A percentile compares a stretch with the other conserved stretches of the same genome.
phyloP scores from a whole-genome alignment of 2,888 invertebrate genomes.

The Metallyticus violacea region DNA sequence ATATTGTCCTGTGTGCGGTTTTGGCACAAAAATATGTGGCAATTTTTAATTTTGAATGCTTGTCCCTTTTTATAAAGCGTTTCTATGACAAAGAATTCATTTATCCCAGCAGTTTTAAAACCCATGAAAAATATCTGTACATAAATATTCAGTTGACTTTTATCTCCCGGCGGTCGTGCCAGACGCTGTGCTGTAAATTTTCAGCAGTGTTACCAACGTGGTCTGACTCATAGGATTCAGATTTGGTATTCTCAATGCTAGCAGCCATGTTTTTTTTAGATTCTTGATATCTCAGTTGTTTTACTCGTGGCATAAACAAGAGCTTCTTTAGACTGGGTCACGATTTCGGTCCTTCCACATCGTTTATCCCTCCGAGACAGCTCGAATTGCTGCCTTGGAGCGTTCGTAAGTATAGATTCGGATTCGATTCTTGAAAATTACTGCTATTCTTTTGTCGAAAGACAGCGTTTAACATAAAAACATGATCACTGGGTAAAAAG shows the following conservation, averaged over 20 bases:
- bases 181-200: not conserved
- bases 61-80: not conserved
- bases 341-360: not conserved
- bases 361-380: not conserved
- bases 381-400: not conserved
- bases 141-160: not conserved
- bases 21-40: not conserved
- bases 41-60: not conserved
- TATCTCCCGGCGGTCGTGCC: not conserved
- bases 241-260: not conserved
- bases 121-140: not conserved
- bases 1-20: too few relatives aligned
- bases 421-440: not conserved
- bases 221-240: not conserved
- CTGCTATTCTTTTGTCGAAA: too few relatives aligned
- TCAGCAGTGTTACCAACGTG: not conserved
- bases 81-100: not conserved
- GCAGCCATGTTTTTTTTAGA: not conserved
- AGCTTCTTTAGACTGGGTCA: not conserved
- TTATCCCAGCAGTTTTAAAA: not conserved
- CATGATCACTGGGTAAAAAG: too few relatives aligned
- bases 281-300: not conserved
- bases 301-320: not conserved
- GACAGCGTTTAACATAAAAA: too few relatives aligned
- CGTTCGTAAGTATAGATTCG: not conserved